phyloP scores from a whole-genome alignment of 2,888 invertebrate genomes.

The Tyria jacobaeae region DNA sequence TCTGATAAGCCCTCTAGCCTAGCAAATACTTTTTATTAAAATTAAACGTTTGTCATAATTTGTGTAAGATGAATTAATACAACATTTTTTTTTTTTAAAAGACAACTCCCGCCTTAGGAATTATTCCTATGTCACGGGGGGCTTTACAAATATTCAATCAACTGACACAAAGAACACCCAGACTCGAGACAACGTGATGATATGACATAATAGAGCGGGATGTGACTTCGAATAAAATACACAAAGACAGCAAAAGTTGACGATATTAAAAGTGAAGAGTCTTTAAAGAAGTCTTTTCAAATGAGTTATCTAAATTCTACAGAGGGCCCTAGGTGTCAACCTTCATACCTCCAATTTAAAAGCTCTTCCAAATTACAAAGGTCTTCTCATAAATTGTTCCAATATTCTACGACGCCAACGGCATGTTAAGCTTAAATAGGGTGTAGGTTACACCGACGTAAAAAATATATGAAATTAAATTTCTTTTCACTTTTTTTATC shows the following conservation, averaged over 20 bases:
- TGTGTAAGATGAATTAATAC: no score
- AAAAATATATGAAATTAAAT: neutral
- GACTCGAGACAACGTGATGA: neutral
- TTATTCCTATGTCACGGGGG: no score
- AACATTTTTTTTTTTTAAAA: no score
- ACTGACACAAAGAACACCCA: no score
- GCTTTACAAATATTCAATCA: no score
- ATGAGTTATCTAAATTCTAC: conserved; percentile 72
- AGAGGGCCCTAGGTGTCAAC: conserved; percentile 72
- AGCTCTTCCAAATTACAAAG: conserved; percentile 83
- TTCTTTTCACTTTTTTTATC: neutral
- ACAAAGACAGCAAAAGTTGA: conserved; percentile 27
- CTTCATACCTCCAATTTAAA: conserved; percentile 80
- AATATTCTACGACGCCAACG: conserved; percentile 79
- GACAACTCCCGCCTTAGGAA: no score
- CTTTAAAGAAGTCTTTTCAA: conserved; percentile 44
- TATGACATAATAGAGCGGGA: conserved; percentile 16
- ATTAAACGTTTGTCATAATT: no score
- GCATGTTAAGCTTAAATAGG: conserved; percentile 78
- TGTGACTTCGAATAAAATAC: conserved; percentile 11
- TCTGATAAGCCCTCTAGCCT: no score
- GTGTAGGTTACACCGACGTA: conserved; percentile 57
- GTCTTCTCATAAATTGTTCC: conserved; percentile 84
- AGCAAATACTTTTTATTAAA: no score
- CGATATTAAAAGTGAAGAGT: conserved; percentile 36